Base-by-base conservation (phyloP, 2,797 vertebrate species). In the Sebastolobus alascanus region DNA sequence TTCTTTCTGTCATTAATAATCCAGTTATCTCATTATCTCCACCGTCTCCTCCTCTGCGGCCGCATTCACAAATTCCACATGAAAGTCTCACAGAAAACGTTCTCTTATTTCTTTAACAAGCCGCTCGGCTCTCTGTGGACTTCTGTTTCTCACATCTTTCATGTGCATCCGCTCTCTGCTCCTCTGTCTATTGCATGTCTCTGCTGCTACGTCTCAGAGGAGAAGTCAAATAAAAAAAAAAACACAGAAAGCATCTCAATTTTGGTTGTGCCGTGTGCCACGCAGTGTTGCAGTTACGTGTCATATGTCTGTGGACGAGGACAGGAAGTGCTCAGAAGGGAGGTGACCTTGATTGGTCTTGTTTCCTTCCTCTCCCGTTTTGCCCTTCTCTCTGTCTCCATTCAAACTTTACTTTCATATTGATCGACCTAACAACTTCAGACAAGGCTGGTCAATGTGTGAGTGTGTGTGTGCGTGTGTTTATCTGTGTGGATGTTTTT, bases 331-430 rank as follows among this genome's bases (percentile, higher is more conserved):
- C 27, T 83, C 77, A 52, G 61, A 13, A 11, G 29, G 52, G 73
- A 89, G 18, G 14, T 76, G 73, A 82, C 77, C 55, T 85, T 81
- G 73, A 81, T 68, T 77, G 38, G 1, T 69, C 40, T 54, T 40
- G 33, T 55, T 58, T 58, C 29, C 33, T 31, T 68, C 16, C 33
- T 71, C 40, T 80, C 67, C 33, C 68, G 52, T 69, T 80, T 60
- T 71, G 35, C 14, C 55, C 71, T 61, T 50, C 16, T 76, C 84
- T 68, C 56, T 65, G 14, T 59, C 52, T 63, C 38, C n/a, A 64
- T 82, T 63, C 22, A 76, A 72, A 68, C 9, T 54, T 35, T 71
- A 64, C 52, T 67, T 65, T 86, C 37, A 46, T 40, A 37, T 33
- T 83, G 9, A 67, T 46, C 37, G 16, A 61, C 27, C 63, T 79